Evolutionary conservation across 1,140 invertebrate species (phyloP).

Genomic region (Spodoptera litura): DNA sequence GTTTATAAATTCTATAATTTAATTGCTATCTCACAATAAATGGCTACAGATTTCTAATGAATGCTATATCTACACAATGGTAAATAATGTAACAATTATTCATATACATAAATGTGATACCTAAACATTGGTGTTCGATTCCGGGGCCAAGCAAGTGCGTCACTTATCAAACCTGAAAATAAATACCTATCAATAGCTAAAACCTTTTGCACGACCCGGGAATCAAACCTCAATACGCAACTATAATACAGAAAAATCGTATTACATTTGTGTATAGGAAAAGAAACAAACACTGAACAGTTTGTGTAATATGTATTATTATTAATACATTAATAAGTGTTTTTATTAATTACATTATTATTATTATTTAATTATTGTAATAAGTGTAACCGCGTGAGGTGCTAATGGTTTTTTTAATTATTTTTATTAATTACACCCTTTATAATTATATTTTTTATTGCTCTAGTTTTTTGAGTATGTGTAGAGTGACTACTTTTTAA

Average conservation of each 20-base stretch:
- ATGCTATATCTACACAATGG: conserved; percentile 20
- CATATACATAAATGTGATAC: conserved; percentile 10
- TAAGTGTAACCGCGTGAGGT: neutral
- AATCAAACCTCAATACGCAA: no score
- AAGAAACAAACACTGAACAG: neutral
- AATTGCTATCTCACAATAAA: no score
- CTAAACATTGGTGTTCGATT: neutral
- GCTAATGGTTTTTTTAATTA: no score
- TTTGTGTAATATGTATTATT: neutral
- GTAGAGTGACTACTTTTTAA: neutral
- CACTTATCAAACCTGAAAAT: no score
- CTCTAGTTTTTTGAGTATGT: neutral
- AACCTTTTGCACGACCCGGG: no score
- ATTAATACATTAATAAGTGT: neutral
- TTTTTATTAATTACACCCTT: neutral
- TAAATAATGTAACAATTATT: neutral
- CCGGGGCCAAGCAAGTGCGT: no score
- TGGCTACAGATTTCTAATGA: neutral
- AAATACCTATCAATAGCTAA: no score
- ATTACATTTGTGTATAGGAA: no score
- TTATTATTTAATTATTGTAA: neutral
- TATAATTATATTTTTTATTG: no score
- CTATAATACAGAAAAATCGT: no score
- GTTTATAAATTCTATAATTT: no score
- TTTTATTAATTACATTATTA: neutral